These are phyloP conservation scores for Naja naja DNA, from an alignment of 2,113 vertebrate species.

Conservation along the genomic window DNA sequence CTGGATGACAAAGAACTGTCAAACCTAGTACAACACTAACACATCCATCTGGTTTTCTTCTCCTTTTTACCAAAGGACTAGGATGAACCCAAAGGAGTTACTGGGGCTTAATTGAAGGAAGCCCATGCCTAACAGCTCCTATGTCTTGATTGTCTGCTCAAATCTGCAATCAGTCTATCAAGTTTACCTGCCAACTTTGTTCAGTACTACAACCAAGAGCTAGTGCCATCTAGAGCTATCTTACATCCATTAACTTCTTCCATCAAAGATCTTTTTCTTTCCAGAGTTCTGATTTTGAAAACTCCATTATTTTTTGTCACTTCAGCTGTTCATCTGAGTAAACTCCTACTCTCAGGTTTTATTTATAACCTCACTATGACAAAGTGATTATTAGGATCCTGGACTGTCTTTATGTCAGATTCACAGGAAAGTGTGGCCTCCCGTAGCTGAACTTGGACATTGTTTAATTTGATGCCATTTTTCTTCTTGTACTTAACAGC, in stretches of 20 bases:
- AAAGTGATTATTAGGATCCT: background rate
- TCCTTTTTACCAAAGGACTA: background rate
- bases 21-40: background rate
- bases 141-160: background rate
- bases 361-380: background rate
- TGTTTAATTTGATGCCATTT: background rate
- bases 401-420: background rate
- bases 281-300: background rate
- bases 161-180: background rate
- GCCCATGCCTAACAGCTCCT: background rate
- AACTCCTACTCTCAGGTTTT: background rate
- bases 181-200: background rate
- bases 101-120: background rate
- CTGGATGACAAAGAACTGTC: background rate
- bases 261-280: background rate
- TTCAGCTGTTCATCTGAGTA: background rate
- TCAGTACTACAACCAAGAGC: background rate
- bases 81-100: background rate
- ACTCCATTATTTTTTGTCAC: background rate
- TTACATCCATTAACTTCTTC: background rate
- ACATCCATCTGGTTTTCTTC: background rate
- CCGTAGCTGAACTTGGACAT: background rate
- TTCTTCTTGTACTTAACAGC: background rate
- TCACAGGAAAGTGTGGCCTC: background rate
- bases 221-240: background rate